Percentiles rank a stretch among this genome's conserved stretches.
Conservation (phyloP, 2,797 vertebrate genomes). For the Percopsis omiscomaycus region DNA sequence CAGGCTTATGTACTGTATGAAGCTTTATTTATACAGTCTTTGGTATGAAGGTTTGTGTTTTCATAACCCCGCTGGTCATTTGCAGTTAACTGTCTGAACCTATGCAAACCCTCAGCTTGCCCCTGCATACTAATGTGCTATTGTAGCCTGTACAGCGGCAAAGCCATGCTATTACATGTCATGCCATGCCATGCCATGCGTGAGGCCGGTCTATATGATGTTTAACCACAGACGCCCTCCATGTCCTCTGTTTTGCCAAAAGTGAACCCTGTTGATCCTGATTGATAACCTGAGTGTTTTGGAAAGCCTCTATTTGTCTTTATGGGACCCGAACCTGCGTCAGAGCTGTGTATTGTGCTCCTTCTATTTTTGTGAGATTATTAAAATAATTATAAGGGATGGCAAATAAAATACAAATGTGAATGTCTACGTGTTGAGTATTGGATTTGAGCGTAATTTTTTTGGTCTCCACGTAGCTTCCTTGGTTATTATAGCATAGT, state of each 20-base stretch:
- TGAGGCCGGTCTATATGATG: too few species aligned
- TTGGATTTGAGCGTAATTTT: slow-evolving; percentile 40
- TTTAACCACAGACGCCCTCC: slow-evolving; percentile 33
- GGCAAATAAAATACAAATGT: slow-evolving; percentile 84
- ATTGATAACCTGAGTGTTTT: slow-evolving; percentile 62
- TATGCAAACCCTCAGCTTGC: slow-evolving; percentile 75
- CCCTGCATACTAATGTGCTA: slow-evolving; percentile 61
- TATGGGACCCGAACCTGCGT: slow-evolving; percentile 70
- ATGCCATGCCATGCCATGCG: not conserved
- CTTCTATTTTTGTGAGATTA: slow-evolving; percentile 84
- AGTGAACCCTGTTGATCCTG: slow-evolving; percentile 59
- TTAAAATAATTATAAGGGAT: slow-evolving; percentile 74
- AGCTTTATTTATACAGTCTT: too few species aligned
- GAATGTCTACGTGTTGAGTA: slow-evolving; percentile 64
- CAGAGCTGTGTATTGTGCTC: slow-evolving; percentile 78
- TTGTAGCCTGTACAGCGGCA: slow-evolving; percentile 63
- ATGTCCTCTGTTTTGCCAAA: slow-evolving; percentile 57
- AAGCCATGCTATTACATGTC: not conserved
- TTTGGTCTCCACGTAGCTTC: too few species aligned
- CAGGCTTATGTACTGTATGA: slow-evolving; percentile 36
- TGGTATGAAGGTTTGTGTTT: slow-evolving; percentile 25
- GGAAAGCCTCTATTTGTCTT: slow-evolving; percentile 59
- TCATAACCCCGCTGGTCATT: slow-evolving; percentile 33
- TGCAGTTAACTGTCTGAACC: slow-evolving; percentile 70
- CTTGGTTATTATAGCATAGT: too few species aligned